Base-by-base conservation (phyloP, 2,888 invertebrate species). In the Dicycla oo region DNA sequence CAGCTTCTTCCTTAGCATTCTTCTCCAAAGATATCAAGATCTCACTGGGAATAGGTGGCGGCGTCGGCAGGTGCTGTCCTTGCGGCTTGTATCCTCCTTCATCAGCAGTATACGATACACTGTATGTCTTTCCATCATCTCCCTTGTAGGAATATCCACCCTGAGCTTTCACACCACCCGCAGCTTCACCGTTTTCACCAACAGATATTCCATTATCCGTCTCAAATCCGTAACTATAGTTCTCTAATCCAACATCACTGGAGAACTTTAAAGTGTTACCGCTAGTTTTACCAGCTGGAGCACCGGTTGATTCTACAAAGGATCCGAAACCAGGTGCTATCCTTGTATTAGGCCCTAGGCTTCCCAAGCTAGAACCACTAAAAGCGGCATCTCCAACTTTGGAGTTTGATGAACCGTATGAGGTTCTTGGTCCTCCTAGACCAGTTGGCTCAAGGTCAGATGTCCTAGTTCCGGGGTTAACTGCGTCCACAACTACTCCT, bases 371-470 rank as follows among this genome's bases (percentile, higher is more conserved):
- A 69, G 86, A 74, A 18, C 84, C 87, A 81, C 83, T 90, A 70
- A 96, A 96, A 0, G 95, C 96, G 7, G 95, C 95, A 20, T 92
- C 92, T 34, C 96, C 96, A 18, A 96, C 96, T 90, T 93, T 96
- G 2, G 95, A 95, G 69, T 92, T 85, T 2, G 86, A 88, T 8
- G 95, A 95, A n/a, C 96, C 95, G 60, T 96, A 96, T 0, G 92
- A 83, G 3, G 84, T 79, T 80, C 95, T 91, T 2, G 94, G 88
- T 7, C 84, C 93, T 63, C 96, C 95, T 10, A 96, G 88, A 15
- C 94, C 95, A 5, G 91, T 89, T 49, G 83, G 75, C 58, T 90
- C 91, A 34, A 75, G 87, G 15, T 89, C 87, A 23, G 90, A 90
- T 0, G 92, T 86, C 78, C 95, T 92, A 6, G 91, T 94, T 0